Evolutionary conservation across 2,797 vertebrate species (phyloP).

Genomic region (Syngnathus rostellatus): DNA sequence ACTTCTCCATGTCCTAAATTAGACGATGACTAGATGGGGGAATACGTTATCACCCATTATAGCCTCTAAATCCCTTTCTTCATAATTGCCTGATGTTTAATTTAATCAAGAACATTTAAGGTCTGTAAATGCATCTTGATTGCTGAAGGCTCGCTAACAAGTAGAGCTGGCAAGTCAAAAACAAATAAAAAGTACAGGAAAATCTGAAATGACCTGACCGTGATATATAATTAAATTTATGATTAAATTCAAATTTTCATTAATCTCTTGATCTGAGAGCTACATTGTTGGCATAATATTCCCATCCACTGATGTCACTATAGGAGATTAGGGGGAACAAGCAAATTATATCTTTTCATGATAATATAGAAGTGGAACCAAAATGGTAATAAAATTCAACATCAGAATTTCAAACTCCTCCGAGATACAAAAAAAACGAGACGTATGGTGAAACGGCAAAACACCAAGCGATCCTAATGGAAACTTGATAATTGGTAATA

Average conservation of each 20-base stretch:
- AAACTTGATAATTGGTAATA: too few species aligned
- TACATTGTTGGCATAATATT: neutral
- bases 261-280: neutral
- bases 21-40: neutral
- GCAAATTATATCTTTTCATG: too few species aligned
- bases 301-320: neutral
- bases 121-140: neutral
- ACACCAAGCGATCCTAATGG: too few species aligned
- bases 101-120: neutral
- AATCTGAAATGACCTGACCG: neutral
- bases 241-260: too few species aligned
- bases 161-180: neutral
- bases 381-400: too few species aligned
- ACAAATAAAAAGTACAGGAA: neutral
- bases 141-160: neutral
- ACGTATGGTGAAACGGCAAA: too few species aligned
- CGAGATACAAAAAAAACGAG: too few species aligned
- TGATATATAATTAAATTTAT: neutral
- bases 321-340: too few species aligned
- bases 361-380: too few species aligned
- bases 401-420: too few species aligned
- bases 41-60: neutral
- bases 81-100: conserved; percentile 4
- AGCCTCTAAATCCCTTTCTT: conserved; percentile 2
- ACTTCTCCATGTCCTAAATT: neutral